These are phyloP conservation scores for Zoanthus gigantus DNA, from an alignment of 92 coral and sea anemone species.

Conservation along the genomic window DNA sequence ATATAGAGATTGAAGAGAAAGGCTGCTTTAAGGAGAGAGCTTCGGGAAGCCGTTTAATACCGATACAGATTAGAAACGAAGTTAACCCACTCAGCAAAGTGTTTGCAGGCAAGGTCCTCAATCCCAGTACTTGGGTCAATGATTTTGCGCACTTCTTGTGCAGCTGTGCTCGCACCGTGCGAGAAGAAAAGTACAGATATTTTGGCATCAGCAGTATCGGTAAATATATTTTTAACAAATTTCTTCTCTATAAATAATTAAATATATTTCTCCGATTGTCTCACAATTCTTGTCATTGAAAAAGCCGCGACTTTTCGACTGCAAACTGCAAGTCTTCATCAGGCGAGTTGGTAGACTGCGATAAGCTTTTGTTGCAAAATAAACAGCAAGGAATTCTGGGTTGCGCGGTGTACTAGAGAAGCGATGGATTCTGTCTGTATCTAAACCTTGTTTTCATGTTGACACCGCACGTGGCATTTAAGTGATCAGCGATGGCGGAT, in stretches of 20 bases:
- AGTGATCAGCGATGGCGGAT: no score
- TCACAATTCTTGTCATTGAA: no score
- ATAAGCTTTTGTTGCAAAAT: no score
- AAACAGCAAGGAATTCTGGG: no score
- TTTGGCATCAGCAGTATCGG: constrained; percentile 27
- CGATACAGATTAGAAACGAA: background rate
- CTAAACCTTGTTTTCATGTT: no score
- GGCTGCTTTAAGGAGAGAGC: constrained; percentile 21
- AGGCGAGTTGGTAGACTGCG: no score
- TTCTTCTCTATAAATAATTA: background rate
- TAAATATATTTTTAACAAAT: background rate
- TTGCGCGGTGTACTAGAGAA: no score
- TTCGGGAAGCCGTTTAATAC: background rate
- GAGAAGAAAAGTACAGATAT: background rate
- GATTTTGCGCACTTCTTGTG: constrained; percentile 28
- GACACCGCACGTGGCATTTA: no score
- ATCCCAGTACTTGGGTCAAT: background rate
- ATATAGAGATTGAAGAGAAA: background rate
- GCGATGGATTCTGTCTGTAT: no score
- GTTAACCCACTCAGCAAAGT: background rate
- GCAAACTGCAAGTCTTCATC: background rate
- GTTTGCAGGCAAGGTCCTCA: background rate
- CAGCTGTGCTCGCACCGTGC: constrained; percentile 10
- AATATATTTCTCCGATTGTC: no score
- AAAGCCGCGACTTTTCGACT: background rate